phyloP scores from a whole-genome alignment of 2,888 invertebrate genomes.

The Alcis repandata region DNA sequence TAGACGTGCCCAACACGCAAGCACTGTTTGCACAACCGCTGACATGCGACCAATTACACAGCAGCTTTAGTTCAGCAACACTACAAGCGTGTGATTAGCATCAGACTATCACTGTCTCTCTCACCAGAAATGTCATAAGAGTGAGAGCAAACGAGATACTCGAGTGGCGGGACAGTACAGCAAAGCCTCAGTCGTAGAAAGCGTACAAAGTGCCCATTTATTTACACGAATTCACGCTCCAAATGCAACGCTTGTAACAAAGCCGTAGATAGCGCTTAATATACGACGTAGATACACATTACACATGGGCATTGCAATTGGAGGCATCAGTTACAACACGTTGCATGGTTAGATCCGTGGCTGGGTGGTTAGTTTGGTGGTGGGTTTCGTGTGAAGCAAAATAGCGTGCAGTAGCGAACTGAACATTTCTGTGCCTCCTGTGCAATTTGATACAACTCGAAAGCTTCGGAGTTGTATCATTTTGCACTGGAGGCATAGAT shows the following conservation, averaged over 20 bases:
- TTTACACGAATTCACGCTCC: constrained; percentile 5
- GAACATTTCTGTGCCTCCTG: no score
- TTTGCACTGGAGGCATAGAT: no score
- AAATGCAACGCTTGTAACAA: constrained; percentile 9
- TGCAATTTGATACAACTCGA: no score
- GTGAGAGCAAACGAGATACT: background rate
- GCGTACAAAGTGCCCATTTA: constrained; percentile 4
- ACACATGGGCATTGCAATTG: background rate
- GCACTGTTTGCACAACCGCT: constrained; percentile 22
- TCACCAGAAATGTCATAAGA: background rate
- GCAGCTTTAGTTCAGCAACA: background rate
- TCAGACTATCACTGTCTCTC: background rate
- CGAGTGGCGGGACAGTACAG: background rate
- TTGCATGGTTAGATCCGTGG: background rate
- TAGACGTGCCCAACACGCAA: constrained; percentile 22
- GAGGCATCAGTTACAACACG: constrained; percentile 3
- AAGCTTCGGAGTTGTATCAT: no score
- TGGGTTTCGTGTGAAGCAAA: background rate
- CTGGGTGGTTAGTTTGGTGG: no score
- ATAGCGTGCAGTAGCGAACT: background rate
- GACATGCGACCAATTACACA: constrained; percentile 17
- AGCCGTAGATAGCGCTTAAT: constrained; percentile 12
- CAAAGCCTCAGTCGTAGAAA: constrained; percentile 1
- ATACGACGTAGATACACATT: constrained; percentile 6
- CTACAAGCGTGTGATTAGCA: background rate